Conservation (phyloP, 2,888 invertebrate genomes). For the Leucophenga maculata region DNA sequence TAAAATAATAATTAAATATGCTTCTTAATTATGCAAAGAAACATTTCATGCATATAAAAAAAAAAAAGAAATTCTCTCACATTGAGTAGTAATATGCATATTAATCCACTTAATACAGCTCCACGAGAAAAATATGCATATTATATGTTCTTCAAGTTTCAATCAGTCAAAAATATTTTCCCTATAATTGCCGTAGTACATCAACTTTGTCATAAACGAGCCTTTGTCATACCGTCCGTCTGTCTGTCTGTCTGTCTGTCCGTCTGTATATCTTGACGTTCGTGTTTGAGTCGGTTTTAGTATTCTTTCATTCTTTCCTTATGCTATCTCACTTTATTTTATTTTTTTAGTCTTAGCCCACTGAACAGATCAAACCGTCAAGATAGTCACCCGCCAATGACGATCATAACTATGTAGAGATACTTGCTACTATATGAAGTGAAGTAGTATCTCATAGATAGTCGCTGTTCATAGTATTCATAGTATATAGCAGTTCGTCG, state of each 20-base stretch:
- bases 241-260: too few relatives aligned
- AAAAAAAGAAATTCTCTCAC: too few relatives aligned
- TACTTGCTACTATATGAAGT: neutral
- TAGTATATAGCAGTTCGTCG: constrained; percentile 29
- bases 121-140: neutral
- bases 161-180: neutral
- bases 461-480: neutral
- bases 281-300: too few relatives aligned
- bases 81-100: too few relatives aligned
- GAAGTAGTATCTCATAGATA: neutral
- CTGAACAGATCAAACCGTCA: constrained; percentile 36
- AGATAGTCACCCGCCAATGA: constrained; percentile 46
- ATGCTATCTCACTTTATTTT: neutral
- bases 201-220: neutral
- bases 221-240: neutral
- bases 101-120: too few relatives aligned
- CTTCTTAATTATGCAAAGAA: too few relatives aligned
- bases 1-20: too few relatives aligned
- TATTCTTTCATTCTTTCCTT: constrained; percentile 2
- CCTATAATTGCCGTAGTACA: constrained; percentile 1
- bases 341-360: constrained; percentile 11
- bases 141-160: neutral
- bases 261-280: too few relatives aligned
- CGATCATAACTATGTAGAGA: constrained; percentile 37
- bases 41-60: too few relatives aligned